Base-by-base conservation (phyloP, 2,888 invertebrate species). In the Ichneumoninae sp. region DNA sequence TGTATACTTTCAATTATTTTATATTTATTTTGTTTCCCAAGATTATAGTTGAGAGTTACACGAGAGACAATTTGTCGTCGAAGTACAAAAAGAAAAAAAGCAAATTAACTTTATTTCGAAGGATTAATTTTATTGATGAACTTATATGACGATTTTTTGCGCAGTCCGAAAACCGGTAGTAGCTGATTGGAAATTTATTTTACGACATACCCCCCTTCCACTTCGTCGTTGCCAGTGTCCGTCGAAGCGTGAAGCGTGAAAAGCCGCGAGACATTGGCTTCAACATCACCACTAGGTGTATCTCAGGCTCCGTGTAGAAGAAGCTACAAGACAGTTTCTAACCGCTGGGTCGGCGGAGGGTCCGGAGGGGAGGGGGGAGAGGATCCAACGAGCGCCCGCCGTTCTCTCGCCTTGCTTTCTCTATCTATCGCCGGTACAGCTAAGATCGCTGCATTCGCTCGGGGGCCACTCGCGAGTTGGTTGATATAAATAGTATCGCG, bases 401-500 rank as follows among this genome's bases (percentile, higher is more conserved):
- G 79, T 81, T 83, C 78, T 79, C 80, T 79, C 68, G 47, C 13
- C 75, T 79, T 44, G n/a, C 65, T 71, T 66, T 60, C 73, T 76
- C 75, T 82, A 75, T 75, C 74, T 65, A 57, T 73, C 50, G 36
- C 65, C 54, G 68, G 69, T 80, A n/a, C 68, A 66, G 44, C 47
- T 70, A 63, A 77, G 80, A 71, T 79, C 74, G 76, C 77, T 82
- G 87, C 85, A 85, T 83, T 88, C 80, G 82, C 79, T 75, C 68
- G 78, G 40, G 71, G 86, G 87, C 86, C 83, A 85, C 85, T 85
- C 87, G 86, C 87, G 88, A 86, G 89, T 88, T 87, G 87, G 87
- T 88, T 85, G 89, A 87, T 89, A 89, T 89, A 89, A 89, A 89
- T 89, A 89, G 89, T 65, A 50, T 87, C 85, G 77, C 81, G 52